Base-by-base conservation (phyloP, 2,113 vertebrate genomes). In the Saccopteryx leptura region DNA sequence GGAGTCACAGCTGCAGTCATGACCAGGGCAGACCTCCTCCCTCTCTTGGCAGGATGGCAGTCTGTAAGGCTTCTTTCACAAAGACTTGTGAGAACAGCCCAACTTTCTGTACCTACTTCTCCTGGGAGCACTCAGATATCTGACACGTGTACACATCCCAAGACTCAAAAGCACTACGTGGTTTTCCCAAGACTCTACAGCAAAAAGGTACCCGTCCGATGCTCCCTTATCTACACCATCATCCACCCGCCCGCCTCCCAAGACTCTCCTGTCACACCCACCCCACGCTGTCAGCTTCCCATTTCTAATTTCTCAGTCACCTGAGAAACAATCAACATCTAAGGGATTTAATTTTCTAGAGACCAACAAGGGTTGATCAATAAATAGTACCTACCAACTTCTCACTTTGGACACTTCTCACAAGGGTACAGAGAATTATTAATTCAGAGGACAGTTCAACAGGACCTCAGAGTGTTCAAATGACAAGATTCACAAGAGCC, bases 381-480 rank as follows among this genome's bases (percentile, higher is more conserved):
- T 4, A 31, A 68, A 33, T 5, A 52, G 65, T 54, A 82, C 31
- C 31, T 54, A 82, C 31, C 31, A 46, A 63, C 58, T 90, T 86
- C 78, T 91, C 54, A 26, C 17, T 46, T 76, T 17, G 28, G 31
- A 88, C 23, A 87, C n/a, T 82, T 75, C 87, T 52, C 85, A 90
- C 11, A 69, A 54, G n/a, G 7, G 5, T 60, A 52, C 39, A 87
- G 58, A 95, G 68, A 94, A 87, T 50, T 71, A 54, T 54, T 81
- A 81, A 90, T 39, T 46, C 28, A 26, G 17, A 61, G 7, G 28
- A 88, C 33, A 9, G 26, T 24, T 83, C 79, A 65, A 31, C 2
- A 61, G 46, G 31, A 86, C 24, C 18, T 33, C 7, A 60, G 5
- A 46, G 18, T 5, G 26, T 60, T 92, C 31, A 90, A 83, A 91